These are phyloP conservation scores for Drosophila insularis DNA, from an alignment of 1,140 invertebrate species.

Conservation along the genomic window DNA sequence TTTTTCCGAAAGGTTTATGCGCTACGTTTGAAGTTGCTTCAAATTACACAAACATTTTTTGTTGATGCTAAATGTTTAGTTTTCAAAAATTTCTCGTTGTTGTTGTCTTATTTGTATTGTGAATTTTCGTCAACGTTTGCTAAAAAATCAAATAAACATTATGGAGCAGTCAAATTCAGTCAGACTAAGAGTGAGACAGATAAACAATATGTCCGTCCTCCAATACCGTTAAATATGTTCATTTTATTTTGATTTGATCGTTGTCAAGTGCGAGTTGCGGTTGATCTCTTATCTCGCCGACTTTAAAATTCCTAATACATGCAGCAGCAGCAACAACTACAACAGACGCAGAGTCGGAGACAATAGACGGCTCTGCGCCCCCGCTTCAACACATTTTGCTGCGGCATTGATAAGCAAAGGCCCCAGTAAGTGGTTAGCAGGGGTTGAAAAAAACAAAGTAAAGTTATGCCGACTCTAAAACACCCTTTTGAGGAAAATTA, in stretches of 20 bases:
- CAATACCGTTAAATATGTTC: conserved; percentile 28
- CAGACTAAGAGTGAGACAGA: too few relatives aligned
- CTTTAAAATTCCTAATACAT: conserved; percentile 11
- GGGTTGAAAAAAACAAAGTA: neutral
- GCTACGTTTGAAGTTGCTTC: conserved; percentile 48
- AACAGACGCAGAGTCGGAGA: neutral
- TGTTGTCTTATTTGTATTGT: conserved; percentile 28
- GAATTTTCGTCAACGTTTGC: conserved; percentile 47
- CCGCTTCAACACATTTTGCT: neutral
- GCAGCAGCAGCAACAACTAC: neutral
- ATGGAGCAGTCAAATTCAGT: neutral
- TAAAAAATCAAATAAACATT: conserved; percentile 47
- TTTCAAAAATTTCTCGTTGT: conserved; percentile 21
- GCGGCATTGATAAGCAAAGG: conserved; percentile 45
- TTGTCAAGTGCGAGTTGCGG: conserved; percentile 55
- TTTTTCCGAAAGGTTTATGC: neutral
- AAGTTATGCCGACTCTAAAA: neutral
- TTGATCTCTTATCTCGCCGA: conserved; percentile 20
- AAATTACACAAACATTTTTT: conserved; percentile 37
- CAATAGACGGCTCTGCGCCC: neutral
- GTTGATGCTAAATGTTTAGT: conserved; percentile 20
- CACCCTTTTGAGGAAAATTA: neutral
- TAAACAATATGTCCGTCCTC: neutral
- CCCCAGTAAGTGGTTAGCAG: neutral
- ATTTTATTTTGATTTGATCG: conserved; percentile 1